Evolutionary conservation across 1,140 invertebrate genomes (phyloP).

Genomic region (Eupristina koningsbergeri): DNA sequence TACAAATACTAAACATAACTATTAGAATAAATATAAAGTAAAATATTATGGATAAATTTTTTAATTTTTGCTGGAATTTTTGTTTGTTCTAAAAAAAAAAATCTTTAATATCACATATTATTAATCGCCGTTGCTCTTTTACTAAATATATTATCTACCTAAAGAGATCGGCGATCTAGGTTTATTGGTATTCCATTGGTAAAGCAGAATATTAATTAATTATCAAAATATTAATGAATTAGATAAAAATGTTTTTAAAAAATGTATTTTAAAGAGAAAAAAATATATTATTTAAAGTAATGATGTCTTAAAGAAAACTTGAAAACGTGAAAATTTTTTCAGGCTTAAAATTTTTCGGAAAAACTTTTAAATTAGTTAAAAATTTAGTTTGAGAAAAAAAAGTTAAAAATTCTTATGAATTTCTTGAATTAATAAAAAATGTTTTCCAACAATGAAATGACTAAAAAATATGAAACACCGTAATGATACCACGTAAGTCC

Average conservation of each 20-base stretch:
- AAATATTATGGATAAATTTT: neutral
- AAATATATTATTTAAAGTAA: neutral
- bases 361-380: neutral
- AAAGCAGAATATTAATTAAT: conserved; percentile 49
- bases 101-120: conserved; percentile 13
- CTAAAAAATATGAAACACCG: no score
- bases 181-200: conserved; percentile 50
- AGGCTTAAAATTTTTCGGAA: neutral
- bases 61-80: neutral
- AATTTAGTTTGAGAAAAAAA: neutral
- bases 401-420: neutral
- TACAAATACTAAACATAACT: neutral
- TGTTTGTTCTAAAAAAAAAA: conserved; percentile 41
- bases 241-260: conserved; percentile 40
- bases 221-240: conserved; percentile 45
- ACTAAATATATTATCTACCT: conserved; percentile 43
- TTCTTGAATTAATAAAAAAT: neutral
- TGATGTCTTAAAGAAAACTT: neutral
- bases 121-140: conserved; percentile 45
- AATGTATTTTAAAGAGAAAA: conserved; percentile 19
- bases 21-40: neutral
- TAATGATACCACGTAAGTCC: no score
- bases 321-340: neutral
- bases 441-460: no score
- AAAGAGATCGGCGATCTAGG: conserved; percentile 13